These are phyloP conservation scores for Circaetus cinerascens DNA, from an alignment of 2,113 vertebrate genomes.

Conservation along the genomic window DNA sequence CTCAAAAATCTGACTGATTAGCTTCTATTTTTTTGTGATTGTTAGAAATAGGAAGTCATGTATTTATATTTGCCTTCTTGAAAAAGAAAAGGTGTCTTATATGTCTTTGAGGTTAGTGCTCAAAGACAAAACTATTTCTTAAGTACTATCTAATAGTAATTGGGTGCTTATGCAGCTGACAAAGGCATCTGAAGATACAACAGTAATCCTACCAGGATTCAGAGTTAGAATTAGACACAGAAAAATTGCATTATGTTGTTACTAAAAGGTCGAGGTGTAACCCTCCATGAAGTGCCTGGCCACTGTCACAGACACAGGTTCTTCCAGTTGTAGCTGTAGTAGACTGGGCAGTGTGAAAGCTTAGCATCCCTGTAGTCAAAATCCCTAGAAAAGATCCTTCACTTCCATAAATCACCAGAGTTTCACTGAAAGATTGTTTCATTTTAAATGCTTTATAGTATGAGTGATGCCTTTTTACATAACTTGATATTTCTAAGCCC, in stretches of 20 bases:
- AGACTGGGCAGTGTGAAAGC: neutral
- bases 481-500: neutral
- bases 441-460: neutral
- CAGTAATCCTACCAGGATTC: neutral
- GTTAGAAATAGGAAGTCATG: neutral
- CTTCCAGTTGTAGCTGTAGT: rapidly evolving
- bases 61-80: neutral
- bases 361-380: neutral
- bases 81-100: neutral
- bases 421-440: neutral
- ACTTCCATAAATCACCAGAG: neutral
- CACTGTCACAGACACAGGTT: neutral
- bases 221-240: neutral
- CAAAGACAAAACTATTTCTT: neutral
- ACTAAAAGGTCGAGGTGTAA: neutral
- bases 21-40: neutral
- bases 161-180: neutral
- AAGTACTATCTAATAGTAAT: neutral
- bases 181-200: neutral
- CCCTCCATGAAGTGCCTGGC: neutral
- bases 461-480: neutral
- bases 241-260: neutral
- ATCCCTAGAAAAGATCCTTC: neutral
- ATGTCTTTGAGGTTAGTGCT: neutral
- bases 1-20: neutral